A percentile compares a stretch with the other conserved stretches of the same genome.
These are phyloP conservation scores for Coreius guichenoti DNA, from an alignment of 2,797 vertebrate genomes.

Conservation along the genomic window DNA sequence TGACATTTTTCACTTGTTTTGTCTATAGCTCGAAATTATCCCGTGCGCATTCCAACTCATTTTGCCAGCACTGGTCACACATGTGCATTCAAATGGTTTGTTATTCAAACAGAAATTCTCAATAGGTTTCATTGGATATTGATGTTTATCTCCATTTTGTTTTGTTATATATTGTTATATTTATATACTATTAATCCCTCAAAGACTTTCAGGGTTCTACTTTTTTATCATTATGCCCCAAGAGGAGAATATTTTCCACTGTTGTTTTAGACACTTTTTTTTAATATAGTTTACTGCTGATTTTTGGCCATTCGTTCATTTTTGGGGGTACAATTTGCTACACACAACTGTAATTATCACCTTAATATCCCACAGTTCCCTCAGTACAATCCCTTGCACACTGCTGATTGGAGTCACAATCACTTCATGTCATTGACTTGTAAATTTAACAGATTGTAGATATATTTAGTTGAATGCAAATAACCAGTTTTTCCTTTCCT, in stretches of 20 bases:
- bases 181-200: not conserved
- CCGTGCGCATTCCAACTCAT: no score
- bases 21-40: no score
- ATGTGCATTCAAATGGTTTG: not conserved
- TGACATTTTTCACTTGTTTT: no score
- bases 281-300: not conserved
- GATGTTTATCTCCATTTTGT: not conserved
- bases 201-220: not conserved
- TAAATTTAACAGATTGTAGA: not conserved
- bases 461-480: not conserved
- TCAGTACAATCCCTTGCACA: not conserved
- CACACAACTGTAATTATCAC: constrained; percentile 23
- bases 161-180: not conserved
- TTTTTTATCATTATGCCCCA: not conserved
- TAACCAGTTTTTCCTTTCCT: not conserved
- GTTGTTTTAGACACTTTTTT: not conserved
- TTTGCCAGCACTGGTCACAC: no score
- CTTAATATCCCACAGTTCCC: constrained; percentile 30
- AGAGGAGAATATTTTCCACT: no score
- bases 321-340: not conserved
- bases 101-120: not conserved
- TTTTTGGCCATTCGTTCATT: not conserved
- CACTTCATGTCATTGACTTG: not conserved
- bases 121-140: not conserved
- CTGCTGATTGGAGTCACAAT: not conserved